These are phyloP conservation scores for Oncopodura yosiiana DNA, from an alignment of 1,140 invertebrate genomes.

Conservation along the genomic window DNA sequence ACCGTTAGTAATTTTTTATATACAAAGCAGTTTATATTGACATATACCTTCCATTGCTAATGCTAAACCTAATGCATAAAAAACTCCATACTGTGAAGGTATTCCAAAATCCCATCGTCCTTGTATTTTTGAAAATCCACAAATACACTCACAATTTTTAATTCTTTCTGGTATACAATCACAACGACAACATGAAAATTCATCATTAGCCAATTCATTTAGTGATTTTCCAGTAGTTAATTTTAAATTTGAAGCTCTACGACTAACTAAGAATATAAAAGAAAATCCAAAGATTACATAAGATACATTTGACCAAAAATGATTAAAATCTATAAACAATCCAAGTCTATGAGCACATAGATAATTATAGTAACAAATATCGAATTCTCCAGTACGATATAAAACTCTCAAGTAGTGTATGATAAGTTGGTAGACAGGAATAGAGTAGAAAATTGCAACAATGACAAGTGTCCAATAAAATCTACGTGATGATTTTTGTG, in stretches of 20 bases:
- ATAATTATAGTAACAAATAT: conserved; percentile 89
- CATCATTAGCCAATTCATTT: conserved; percentile 40
- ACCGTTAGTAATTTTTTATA: conserved; percentile 47
- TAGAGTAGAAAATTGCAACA: conserved; percentile 73
- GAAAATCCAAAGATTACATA: conserved; percentile 68
- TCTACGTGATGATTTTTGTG: conserved; percentile 14
- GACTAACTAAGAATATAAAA: conserved; percentile 53
- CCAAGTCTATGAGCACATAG: conserved; percentile 69
- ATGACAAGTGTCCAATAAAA: conserved; percentile 64
- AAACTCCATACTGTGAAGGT: conserved; percentile 76
- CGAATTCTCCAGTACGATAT: conserved; percentile 72
- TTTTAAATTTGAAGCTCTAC: conserved; percentile 41
- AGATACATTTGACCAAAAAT: conserved; percentile 78
- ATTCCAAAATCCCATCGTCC: conserved; percentile 49
- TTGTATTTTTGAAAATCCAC: conserved; percentile 9
- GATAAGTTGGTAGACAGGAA: conserved; percentile 79
- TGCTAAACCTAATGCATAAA: conserved; percentile 77
- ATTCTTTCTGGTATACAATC: not conserved
- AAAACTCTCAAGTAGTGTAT: conserved; percentile 72
- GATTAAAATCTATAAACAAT: conserved; percentile 69
- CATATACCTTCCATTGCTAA: conserved; percentile 70
- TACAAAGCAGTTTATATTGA: not conserved
- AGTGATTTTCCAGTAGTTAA: not conserved
- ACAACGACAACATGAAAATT: conserved; percentile 29
- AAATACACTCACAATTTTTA: conserved; percentile 1